These are phyloP conservation scores for Merluccius polli DNA, from an alignment of 2,797 vertebrate species.

Conservation along the genomic window DNA sequence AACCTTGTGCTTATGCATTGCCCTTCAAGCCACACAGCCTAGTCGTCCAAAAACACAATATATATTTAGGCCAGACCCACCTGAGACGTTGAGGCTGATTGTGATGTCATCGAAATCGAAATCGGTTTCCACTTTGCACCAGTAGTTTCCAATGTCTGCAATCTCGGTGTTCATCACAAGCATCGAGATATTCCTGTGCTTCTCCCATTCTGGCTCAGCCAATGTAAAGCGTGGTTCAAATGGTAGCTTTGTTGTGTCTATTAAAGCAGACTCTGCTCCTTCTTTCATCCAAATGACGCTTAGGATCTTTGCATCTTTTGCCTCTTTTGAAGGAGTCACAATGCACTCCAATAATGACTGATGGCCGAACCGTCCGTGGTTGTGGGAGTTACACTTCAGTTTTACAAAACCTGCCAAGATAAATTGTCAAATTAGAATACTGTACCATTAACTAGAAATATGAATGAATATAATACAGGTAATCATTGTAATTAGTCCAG, in stretches of 20 bases:
- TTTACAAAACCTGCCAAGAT: conserved; percentile 23
- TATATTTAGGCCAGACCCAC: too few relatives aligned
- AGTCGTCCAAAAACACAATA: too few relatives aligned
- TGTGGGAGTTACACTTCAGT: background rate
- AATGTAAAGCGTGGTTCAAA: conserved; percentile 31
- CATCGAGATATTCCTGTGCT: conserved; percentile 53
- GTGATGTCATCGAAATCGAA: fast-evolving
- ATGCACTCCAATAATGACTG: conserved; percentile 46
- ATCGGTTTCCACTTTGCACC: fast-evolving
- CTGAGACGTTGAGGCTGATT: conserved; percentile 29
- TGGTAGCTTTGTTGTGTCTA: too few relatives aligned
- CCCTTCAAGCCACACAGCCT: too few relatives aligned
- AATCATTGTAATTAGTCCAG: background rate
- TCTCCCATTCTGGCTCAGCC: conserved; percentile 8
- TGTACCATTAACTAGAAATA: background rate
- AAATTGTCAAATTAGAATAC: background rate
- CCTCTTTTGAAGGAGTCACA: fast-evolving
- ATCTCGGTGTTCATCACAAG: conserved; percentile 44
- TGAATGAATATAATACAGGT: background rate
- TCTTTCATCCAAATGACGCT: conserved; percentile 39
- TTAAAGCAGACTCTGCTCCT: fast-evolving
- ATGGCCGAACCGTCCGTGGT: conserved; percentile 15
- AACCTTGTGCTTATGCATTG: too few relatives aligned
- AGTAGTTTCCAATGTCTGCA: conserved; percentile 16
- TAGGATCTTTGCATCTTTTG: fast-evolving